Conservation (phyloP, 1,140 invertebrate species). For the Bombus breviceps region DNA sequence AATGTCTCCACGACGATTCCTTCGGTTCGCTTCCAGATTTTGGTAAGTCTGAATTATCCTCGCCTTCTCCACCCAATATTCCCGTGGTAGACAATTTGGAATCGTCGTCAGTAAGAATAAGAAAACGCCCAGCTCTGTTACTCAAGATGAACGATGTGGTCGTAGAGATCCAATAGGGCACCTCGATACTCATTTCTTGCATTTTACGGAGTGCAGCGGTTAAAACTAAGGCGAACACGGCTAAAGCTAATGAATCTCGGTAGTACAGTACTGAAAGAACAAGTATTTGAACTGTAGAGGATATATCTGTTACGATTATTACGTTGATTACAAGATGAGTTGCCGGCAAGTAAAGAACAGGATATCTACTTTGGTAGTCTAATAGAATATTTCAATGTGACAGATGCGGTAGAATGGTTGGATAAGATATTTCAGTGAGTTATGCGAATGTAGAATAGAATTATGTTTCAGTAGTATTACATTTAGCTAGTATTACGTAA, state of each 20-base stretch:
- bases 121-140: constrained; percentile 67
- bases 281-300: not conserved
- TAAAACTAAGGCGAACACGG: constrained; percentile 79
- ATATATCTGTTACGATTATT: not conserved
- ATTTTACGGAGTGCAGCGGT: constrained; percentile 78
- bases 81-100: constrained; percentile 42
- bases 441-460: too few relatives aligned
- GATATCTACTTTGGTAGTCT: too few relatives aligned
- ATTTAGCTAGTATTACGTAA: not conserved
- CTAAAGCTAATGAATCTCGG: constrained; percentile 79
- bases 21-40: constrained; percentile 9
- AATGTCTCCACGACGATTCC: constrained; percentile 66
- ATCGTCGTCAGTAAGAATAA: constrained; percentile 59
- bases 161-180: constrained; percentile 71
- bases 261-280: constrained; percentile 79
- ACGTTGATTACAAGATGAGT: too few relatives aligned
- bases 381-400: too few relatives aligned
- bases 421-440: too few relatives aligned
- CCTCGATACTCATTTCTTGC: constrained; percentile 57
- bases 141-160: constrained; percentile 63
- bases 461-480: not conserved
- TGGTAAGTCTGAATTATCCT: constrained; percentile 57
- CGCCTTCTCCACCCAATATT: constrained; percentile 36
- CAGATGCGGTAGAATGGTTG: too few relatives aligned
- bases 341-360: too few relatives aligned